Base-by-base conservation (phyloP, 2,888 invertebrate species). In the Hirtodrosophila trivittata region DNA sequence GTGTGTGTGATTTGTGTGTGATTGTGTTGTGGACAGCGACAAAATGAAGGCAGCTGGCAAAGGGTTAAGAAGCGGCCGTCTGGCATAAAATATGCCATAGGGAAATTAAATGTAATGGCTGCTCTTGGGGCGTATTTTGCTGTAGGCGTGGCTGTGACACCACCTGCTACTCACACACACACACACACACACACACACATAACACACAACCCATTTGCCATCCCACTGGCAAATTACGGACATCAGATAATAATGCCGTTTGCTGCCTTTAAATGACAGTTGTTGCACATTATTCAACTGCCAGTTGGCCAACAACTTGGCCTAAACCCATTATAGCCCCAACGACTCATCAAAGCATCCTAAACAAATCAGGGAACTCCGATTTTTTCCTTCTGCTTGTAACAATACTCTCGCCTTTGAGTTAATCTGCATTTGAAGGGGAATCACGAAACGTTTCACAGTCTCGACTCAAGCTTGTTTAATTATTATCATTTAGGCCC, bases 31-130 rank as follows among this genome's bases (percentile, higher is more conserved):
- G 32, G 41, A 52, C 63, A 51, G 41, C 45, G 14, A 26, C 21
- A 14, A 33, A 45, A 26, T 47, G 13, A 43, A 21, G 12, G 33
- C 21, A 35, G 33, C 16, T 21, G 32, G 10, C 18, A 67, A 63
- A 55, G 69, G 58, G 55, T 67, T 62, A 56, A 72, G 38, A 51
- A 42, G 39, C 49, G 47, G 50, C 30, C 46, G 59, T 8, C 55
- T 43, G 56, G 33, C 37, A 64, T 64, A 46, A 74, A 74, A 65
- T 74, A 69, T 68, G 62, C 69, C 62, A 58, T 26, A 10, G 72
- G 74, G 57, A 73, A 74, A 68, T 73, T 69, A 65, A 47, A 62
- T 58, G 28, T 45, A 59, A 74, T 47, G 60, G 32, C 38, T 25
- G 51, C 58, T 50, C 54, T 50, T 51, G 46, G 46, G 57, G 58